Percentiles rank a stretch among this genome's conserved stretches.
These are phyloP conservation scores for Erebia ligea DNA, from an alignment of 2,888 invertebrate genomes.

Conservation along the genomic window DNA sequence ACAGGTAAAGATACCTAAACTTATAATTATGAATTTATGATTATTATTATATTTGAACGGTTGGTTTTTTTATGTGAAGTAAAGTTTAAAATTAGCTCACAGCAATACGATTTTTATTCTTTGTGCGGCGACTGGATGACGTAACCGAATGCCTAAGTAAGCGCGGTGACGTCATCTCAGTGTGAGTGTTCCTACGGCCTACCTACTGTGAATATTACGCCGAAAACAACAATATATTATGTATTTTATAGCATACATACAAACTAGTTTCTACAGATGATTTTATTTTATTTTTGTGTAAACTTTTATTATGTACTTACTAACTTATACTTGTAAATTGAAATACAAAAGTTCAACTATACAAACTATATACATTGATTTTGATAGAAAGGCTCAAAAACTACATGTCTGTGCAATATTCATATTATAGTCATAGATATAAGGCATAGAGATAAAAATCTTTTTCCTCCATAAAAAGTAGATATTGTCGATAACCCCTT, in stretches of 20 bases:
- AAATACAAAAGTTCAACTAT: no score
- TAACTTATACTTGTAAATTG: not conserved
- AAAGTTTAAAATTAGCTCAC: not conserved
- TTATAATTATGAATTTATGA: not conserved
- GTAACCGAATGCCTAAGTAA: conserved; percentile 62
- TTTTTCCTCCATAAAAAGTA: no score
- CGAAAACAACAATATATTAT: conserved; percentile 12
- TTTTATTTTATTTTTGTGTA: not conserved
- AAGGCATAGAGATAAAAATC: no score
- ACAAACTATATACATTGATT: no score
- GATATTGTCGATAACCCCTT: no score
- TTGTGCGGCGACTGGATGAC: conserved; percentile 53
- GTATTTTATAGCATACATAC: conserved; percentile 3
- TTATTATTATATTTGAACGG: not conserved
- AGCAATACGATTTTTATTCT: conserved; percentile 22
- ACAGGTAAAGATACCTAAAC: not conserved
- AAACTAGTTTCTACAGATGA: conserved; percentile 12
- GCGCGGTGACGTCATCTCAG: conserved; percentile 66
- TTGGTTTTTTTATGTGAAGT: not conserved
- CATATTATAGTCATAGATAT: no score
- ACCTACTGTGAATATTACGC: conserved; percentile 34
- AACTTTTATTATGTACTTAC: no score
- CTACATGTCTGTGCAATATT: no score
- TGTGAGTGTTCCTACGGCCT: conserved; percentile 43
- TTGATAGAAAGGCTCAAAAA: no score